Evolutionary conservation across 2,113 vertebrate genomes (phyloP).

Genomic region (Semnornis frantzii): DNA sequence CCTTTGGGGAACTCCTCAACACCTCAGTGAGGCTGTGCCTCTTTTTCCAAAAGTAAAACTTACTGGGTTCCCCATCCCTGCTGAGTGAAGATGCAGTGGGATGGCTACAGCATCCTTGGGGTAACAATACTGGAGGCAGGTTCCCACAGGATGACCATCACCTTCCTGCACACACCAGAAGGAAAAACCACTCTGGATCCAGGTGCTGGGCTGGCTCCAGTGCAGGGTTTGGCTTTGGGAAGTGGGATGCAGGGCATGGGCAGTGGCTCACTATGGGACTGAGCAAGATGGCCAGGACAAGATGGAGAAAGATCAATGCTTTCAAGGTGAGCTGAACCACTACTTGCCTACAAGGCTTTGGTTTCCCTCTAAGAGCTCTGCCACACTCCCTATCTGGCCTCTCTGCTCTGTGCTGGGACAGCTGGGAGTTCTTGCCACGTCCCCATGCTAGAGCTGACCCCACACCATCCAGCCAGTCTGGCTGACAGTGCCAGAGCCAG

Average conservation of each 20-base stretch:
- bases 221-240: background rate
- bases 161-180: accelerated
- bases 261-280: background rate
- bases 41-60: background rate
- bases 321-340: background rate
- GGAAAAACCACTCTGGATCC: background rate
- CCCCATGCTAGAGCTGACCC: background rate
- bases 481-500: background rate
- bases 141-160: background rate
- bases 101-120: background rate
- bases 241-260: background rate
- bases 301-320: background rate
- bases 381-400: background rate
- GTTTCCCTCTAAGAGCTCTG: background rate
- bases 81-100: background rate
- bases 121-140: background rate
- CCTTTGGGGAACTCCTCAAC: background rate
- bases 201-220: background rate
- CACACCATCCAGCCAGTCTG: background rate
- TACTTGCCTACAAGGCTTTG: background rate
- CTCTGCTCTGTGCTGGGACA: background rate
- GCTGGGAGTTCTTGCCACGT: background rate
- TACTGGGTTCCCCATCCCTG: background rate
- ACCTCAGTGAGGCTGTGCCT: background rate
- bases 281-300: background rate